A percentile compares a stretch with the other conserved stretches of the same genome.
Evolutionary conservation across 2,797 vertebrate genomes (phyloP).

Genomic region (Lepilemur septentrionalis): DNA sequence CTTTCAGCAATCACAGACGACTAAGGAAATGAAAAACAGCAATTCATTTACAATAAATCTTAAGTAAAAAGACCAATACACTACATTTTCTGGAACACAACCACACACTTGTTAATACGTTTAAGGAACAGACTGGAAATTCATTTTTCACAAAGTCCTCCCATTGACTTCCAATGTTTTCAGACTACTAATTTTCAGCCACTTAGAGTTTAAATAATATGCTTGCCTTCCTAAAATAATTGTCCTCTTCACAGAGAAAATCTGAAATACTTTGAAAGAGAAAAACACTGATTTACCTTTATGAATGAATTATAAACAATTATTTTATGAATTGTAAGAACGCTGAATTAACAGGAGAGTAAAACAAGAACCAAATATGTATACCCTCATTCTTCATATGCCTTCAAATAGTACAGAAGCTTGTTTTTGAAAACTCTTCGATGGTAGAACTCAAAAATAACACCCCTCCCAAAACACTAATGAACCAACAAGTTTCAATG

Average conservation of each 20-base stretch:
- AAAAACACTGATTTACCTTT: background rate
- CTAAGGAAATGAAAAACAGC: background rate
- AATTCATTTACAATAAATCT: background rate
- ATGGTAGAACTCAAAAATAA: background rate
- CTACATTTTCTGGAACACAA: background rate
- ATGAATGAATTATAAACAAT: conserved; percentile 7
- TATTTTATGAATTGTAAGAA: background rate
- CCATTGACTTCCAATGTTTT: conserved; percentile 6
- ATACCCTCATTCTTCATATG: background rate
- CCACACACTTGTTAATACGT: background rate
- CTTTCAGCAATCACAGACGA: background rate
- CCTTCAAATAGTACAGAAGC: background rate
- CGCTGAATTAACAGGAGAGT: background rate
- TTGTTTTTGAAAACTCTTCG: background rate
- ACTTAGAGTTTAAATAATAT: conserved; percentile 9
- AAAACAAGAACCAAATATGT: background rate
- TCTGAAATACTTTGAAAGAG: conserved; percentile 1
- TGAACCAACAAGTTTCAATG: background rate
- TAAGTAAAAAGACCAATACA: background rate
- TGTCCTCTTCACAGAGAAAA: background rate
- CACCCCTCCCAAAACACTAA: background rate
- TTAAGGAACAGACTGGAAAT: conserved; percentile 40
- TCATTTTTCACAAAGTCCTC: conserved; percentile 57
- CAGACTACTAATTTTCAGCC: background rate
- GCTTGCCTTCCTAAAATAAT: background rate